These are phyloP conservation scores for Lepidonotus clava DNA, from an alignment of 2,888 invertebrate genomes.

Conservation along the genomic window DNA sequence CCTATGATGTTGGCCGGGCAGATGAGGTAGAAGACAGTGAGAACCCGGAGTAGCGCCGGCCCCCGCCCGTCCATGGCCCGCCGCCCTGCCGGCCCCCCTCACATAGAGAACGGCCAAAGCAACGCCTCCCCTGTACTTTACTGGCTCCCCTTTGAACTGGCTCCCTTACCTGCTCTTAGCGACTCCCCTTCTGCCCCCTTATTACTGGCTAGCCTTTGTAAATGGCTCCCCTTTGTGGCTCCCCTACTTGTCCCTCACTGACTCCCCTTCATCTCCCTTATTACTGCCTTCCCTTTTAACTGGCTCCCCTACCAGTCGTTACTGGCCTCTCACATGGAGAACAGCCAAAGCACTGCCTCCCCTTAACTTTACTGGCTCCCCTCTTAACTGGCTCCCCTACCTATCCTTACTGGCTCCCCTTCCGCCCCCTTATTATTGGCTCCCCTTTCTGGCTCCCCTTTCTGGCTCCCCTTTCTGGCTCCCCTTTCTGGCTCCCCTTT, in stretches of 20 bases:
- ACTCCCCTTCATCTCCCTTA: too few relatives aligned
- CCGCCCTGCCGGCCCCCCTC: not conserved
- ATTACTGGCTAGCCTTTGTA: not conserved
- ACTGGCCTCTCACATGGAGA: not conserved
- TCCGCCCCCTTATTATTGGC: not conserved
- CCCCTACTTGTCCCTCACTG: too few relatives aligned
- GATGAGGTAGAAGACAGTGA: conserved; percentile 88
- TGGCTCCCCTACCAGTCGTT: not conserved
- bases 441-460: not conserved
- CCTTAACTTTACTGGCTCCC: not conserved
- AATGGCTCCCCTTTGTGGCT: too few relatives aligned
- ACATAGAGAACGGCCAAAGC: not conserved
- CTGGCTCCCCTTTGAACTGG: not conserved
- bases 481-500: not conserved
- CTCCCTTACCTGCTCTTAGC: not conserved
- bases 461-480: not conserved
- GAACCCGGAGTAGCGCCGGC: not conserved
- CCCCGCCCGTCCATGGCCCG: not conserved
- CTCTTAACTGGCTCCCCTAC: not conserved
- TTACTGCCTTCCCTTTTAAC: not conserved
- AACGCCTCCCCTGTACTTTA: not conserved
- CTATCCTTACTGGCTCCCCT: not conserved
- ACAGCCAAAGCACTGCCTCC: too few relatives aligned
- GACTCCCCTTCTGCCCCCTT: not conserved
- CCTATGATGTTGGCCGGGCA: conserved; percentile 89